A percentile compares a stretch with the other conserved stretches of the same genome.
These are phyloP conservation scores for Azorinus chamasolen DNA, from an alignment of 2,888 invertebrate genomes.

Conservation along the genomic window DNA sequence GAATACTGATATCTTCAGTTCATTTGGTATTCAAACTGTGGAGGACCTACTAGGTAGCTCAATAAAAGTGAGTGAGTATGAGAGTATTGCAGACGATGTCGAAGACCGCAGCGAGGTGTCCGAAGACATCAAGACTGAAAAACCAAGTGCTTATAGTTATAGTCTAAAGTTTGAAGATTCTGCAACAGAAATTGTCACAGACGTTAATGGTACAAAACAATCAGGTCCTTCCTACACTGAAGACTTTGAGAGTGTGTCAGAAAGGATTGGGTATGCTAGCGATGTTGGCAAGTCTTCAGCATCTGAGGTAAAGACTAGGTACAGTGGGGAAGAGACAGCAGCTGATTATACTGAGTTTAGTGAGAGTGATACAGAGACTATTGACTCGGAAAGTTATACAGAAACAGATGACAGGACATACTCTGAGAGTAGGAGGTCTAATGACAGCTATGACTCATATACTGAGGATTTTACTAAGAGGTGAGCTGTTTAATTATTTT, in stretches of 20 bases:
- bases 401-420: neutral
- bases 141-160: slow-evolving; percentile 59
- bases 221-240: slow-evolving; percentile 74
- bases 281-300: slow-evolving; percentile 55
- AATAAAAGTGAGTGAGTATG: slow-evolving; percentile 64
- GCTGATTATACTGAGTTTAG: slow-evolving; percentile 75
- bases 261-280: slow-evolving; percentile 67
- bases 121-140: slow-evolving; percentile 75
- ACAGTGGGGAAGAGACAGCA: slow-evolving; percentile 71
- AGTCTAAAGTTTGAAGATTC: slow-evolving; percentile 62
- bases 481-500: slow-evolving; percentile 1
- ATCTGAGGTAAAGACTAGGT: slow-evolving; percentile 69
- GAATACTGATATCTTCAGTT: slow-evolving; percentile 68
- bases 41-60: slow-evolving; percentile 77
- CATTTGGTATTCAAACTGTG: slow-evolving; percentile 81
- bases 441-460: slow-evolving; percentile 48
- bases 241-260: slow-evolving; percentile 79
- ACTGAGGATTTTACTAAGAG: slow-evolving; percentile 34
- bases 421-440: slow-evolving; percentile 19
- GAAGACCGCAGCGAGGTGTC: slow-evolving; percentile 51
- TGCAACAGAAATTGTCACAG: slow-evolving; percentile 61
- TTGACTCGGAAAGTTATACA: neutral
- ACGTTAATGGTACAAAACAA: slow-evolving; percentile 46
- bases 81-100: slow-evolving; percentile 71
- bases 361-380: slow-evolving; percentile 58